These are phyloP conservation scores for Eulemur rufifrons DNA, from an alignment of 2,113 vertebrate genomes.

Conservation along the genomic window DNA sequence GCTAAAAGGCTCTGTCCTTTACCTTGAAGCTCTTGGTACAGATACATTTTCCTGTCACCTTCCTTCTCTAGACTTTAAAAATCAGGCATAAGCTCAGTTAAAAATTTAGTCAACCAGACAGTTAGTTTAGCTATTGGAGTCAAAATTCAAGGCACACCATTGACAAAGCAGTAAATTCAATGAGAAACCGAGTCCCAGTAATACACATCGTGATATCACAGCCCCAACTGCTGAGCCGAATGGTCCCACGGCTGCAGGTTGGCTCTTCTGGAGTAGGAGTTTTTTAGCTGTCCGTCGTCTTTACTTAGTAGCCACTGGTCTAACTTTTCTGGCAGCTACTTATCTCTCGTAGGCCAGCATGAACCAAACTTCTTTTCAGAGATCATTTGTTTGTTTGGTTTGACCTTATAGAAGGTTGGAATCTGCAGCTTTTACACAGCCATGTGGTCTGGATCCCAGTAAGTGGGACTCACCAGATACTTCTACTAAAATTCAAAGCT, in stretches of 20 bases:
- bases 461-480: neutral
- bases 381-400: neutral
- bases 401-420: neutral
- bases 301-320: neutral
- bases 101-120: neutral
- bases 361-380: neutral
- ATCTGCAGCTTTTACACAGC: neutral
- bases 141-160: neutral
- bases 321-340: neutral
- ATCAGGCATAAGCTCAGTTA: neutral
- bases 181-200: neutral
- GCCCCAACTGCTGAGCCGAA: neutral
- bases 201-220: neutral
- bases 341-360: neutral
- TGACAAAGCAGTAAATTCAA: neutral
- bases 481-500: neutral
- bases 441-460: neutral
- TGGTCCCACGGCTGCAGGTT: neutral
- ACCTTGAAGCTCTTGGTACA: neutral
- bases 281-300: neutral
- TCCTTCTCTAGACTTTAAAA: neutral
- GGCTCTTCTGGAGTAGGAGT: neutral
- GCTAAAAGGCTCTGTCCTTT: neutral
- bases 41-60: neutral
- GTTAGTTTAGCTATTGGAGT: neutral